phyloP scores from a whole-genome alignment of 2,797 vertebrate species.

The Etheostoma perlongum region DNA sequence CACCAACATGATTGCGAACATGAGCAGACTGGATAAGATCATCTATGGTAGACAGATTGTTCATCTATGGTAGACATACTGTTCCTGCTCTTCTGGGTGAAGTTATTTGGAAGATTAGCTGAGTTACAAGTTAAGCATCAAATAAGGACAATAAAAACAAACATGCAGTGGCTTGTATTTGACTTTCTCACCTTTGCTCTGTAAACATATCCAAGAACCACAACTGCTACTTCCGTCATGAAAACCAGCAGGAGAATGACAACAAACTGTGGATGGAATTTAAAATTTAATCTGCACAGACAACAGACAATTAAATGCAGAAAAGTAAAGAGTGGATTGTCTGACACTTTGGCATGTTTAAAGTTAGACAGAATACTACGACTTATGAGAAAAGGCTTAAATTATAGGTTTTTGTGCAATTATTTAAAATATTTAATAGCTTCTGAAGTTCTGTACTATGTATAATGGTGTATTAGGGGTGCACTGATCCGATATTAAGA shows the following conservation, averaged over 20 bases:
- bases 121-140: not conserved
- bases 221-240: slow-evolving; percentile 94
- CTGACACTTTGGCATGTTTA: slow-evolving; percentile 2
- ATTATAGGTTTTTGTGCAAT: not conserved
- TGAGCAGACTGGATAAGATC: not conserved
- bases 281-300: slow-evolving; percentile 12
- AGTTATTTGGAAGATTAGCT: slow-evolving; percentile 2
- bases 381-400: not conserved
- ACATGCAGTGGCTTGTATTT: not conserved
- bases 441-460: not conserved
- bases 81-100: not conserved
- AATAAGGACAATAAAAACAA: slow-evolving; percentile 16
- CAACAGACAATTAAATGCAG: not conserved
- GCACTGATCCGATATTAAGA: too few relatives aligned
- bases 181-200: slow-evolving; percentile 92
- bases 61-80: not conserved
- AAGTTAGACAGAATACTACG: not conserved
- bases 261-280: slow-evolving; percentile 89
- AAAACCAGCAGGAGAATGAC: slow-evolving; percentile 96
- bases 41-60: not conserved
- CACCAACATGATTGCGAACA: not conserved
- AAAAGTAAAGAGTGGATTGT: not conserved
- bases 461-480: not conserved
- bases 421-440: not conserved
- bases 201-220: slow-evolving; percentile 96